A percentile compares a stretch with the other conserved stretches of the same genome.
phyloP scores from a whole-genome alignment of 2,797 vertebrate genomes.

The Okamejei kenojei region DNA sequence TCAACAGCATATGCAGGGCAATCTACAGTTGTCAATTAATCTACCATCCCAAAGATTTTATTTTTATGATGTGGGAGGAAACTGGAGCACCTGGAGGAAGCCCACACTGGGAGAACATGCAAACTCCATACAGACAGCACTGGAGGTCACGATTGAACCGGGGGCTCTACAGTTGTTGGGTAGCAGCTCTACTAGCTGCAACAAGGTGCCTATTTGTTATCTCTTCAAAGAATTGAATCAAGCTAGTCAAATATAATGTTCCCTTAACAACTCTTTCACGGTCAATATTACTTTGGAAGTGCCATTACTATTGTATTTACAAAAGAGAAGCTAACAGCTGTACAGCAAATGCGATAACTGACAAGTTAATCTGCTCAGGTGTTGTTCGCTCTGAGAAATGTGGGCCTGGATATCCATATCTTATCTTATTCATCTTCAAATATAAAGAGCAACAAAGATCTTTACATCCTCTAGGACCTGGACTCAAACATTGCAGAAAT shows the following conservation, averaged over 20 bases:
- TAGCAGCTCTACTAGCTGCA: too few relatives aligned
- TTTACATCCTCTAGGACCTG: background rate
- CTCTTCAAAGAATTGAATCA: too few relatives aligned
- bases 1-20: too few relatives aligned
- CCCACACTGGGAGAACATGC: background rate
- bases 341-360: background rate
- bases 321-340: background rate
- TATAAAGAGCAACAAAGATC: background rate
- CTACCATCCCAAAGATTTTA: too few relatives aligned
- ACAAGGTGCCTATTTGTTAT: too few relatives aligned
- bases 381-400: background rate
- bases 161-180: too few relatives aligned
- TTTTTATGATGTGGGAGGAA: background rate
- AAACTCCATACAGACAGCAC: too few relatives aligned
- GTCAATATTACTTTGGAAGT: background rate
- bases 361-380: background rate
- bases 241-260: too few relatives aligned
- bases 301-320: background rate
- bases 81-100: background rate
- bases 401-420: background rate
- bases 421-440: background rate
- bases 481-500: background rate
- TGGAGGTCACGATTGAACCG: too few relatives aligned
- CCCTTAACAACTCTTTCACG: background rate
- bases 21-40: too few relatives aligned